Conservation (phyloP, 2,113 vertebrate species). For the Dipodomys spectabilis region DNA sequence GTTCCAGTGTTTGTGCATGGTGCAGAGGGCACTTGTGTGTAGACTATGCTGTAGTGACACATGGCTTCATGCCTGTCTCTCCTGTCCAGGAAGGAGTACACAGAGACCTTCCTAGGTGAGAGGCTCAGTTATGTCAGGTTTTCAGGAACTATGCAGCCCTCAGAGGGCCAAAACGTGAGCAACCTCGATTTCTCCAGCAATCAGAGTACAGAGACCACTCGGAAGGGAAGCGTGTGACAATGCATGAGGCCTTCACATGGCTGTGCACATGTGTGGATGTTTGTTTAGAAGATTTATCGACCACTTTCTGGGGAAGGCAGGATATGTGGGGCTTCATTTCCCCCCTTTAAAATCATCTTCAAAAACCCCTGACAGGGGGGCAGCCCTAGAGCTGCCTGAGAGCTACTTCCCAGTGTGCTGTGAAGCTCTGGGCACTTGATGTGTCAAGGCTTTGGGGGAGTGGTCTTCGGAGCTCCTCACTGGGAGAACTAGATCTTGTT, state of each 20-base stretch:
- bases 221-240: background rate
- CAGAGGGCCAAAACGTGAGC: background rate
- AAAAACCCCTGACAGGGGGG: too few relatives aligned
- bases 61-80: accelerated
- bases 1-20: background rate
- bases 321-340: background rate
- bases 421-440: background rate
- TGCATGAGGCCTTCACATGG: accelerated
- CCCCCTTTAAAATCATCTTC: background rate
- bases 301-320: background rate
- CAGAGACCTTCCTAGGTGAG: background rate
- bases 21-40: too few relatives aligned
- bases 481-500: background rate
- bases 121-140: background rate
- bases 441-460: background rate
- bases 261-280: accelerated
- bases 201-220: background rate
- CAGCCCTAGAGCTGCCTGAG: background rate
- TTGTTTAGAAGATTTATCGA: background rate
- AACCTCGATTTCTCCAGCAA: background rate
- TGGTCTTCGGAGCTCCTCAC: background rate
- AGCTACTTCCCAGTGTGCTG: too few relatives aligned
- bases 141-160: background rate
- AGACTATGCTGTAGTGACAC: too few relatives aligned
- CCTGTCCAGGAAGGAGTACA: too few relatives aligned